These are phyloP conservation scores for Chymomyza costata DNA, from an alignment of 1,140 invertebrate species.

Conservation along the genomic window DNA sequence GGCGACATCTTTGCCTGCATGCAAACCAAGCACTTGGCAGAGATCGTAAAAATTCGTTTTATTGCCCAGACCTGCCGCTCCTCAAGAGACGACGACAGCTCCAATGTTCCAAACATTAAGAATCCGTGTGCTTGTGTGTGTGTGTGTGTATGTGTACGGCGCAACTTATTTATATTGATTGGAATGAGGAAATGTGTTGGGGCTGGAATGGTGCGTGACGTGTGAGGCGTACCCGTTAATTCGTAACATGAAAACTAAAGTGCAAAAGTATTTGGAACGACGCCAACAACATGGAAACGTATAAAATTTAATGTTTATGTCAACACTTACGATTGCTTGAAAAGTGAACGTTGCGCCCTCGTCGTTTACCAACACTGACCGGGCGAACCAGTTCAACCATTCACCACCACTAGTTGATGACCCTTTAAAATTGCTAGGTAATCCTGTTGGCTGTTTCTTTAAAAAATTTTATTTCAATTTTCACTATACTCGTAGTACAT, in stretches of 20 bases:
- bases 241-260: slow-evolving; percentile 69
- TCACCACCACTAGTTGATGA: too few species aligned
- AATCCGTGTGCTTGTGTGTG: background rate
- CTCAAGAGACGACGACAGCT: slow-evolving; percentile 45
- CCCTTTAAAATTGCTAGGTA: slow-evolving; percentile 51
- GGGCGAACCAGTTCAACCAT: too few species aligned
- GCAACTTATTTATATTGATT: slow-evolving; percentile 66
- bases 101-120: background rate
- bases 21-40: slow-evolving; percentile 56
- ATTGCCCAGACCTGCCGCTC: slow-evolving; percentile 60
- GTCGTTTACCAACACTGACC: slow-evolving; percentile 49
- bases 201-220: slow-evolving; percentile 8
- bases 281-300: slow-evolving; percentile 30
- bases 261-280: slow-evolving; percentile 53
- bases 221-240: slow-evolving; percentile 65
- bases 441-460: slow-evolving; percentile 36
- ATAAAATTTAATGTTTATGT: slow-evolving; percentile 73
- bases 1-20: slow-evolving; percentile 46
- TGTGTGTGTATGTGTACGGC: slow-evolving; percentile 16
- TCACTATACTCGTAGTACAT: slow-evolving; percentile 71
- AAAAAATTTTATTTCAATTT: slow-evolving; percentile 73
- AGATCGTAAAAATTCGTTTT: slow-evolving; percentile 69
- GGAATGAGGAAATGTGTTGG: too few species aligned
- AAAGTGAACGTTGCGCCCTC: slow-evolving; percentile 13
- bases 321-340: slow-evolving; percentile 61